phyloP scores from a whole-genome alignment of 2,888 invertebrate species.

The Chalcosyrphus nemorum region DNA sequence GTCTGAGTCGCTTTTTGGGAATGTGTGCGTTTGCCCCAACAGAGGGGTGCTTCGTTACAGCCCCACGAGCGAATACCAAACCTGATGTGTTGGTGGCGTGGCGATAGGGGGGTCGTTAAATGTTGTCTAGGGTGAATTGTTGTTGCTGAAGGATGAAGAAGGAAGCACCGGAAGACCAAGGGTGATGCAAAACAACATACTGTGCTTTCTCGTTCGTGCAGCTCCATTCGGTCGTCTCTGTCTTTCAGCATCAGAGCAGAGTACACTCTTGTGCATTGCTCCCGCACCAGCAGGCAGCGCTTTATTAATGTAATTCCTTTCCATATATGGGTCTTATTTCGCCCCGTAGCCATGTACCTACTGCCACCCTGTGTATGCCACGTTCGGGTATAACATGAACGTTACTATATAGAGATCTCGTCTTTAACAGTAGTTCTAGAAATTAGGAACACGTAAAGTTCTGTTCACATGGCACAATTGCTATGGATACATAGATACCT shows the following conservation, averaged over 20 bases:
- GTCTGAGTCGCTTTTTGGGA: conserved; percentile 15
- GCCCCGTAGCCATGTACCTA: conserved; percentile 70
- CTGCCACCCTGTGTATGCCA: conserved; percentile 48
- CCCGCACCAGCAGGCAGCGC: conserved; percentile 67
- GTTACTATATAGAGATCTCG: conserved; percentile 52
- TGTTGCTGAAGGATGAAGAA: conserved; percentile 29
- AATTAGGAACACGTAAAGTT: conserved; percentile 72
- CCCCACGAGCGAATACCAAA: conserved; percentile 51
- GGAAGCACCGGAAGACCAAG: conserved; percentile 62
- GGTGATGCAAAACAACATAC: conserved; percentile 65
- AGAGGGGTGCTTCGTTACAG: conserved; percentile 64
- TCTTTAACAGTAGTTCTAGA: conserved; percentile 68
- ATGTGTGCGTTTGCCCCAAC: conserved; percentile 39
- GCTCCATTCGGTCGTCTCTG: conserved; percentile 45
- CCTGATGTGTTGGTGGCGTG: conserved; percentile 12
- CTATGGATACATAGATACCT: conserved; percentile 49
- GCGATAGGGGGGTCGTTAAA: conserved; percentile 9
- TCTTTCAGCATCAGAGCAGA: conserved; percentile 33
- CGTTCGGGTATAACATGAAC: conserved; percentile 14
- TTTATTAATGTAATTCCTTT: conserved; percentile 73
- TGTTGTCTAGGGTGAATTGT: conserved; percentile 45
- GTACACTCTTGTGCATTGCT: conserved; percentile 65
- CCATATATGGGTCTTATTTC: conserved; percentile 72
- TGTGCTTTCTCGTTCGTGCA: conserved; percentile 29
- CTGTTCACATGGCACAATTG: conserved; percentile 66